Conservation (phyloP, 2,888 invertebrate genomes). For the Xestia sexstrigata region DNA sequence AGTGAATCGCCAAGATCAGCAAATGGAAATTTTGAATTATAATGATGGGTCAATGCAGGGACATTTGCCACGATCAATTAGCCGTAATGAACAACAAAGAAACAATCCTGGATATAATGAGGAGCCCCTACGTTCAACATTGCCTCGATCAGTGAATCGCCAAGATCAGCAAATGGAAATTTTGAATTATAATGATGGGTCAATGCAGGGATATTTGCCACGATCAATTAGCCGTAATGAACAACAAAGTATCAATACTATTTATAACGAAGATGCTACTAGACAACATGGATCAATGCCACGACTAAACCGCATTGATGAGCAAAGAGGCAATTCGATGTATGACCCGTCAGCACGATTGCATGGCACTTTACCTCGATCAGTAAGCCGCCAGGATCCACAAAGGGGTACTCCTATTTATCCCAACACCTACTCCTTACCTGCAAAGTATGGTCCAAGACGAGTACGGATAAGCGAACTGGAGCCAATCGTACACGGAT, state of each 20-base stretch:
- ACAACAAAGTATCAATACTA: slow-evolving; percentile 61
- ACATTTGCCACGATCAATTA: slow-evolving; percentile 68
- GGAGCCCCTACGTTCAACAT: slow-evolving; percentile 76
- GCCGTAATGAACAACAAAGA: slow-evolving; percentile 68
- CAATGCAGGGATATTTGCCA: slow-evolving; percentile 32
- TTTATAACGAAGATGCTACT: slow-evolving; percentile 67
- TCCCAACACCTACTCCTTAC: slow-evolving; percentile 80
- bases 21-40: slow-evolving; percentile 67
- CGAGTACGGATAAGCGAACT: slow-evolving; percentile 87
- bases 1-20: slow-evolving; percentile 62
- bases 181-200: slow-evolving; percentile 62
- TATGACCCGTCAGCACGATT: slow-evolving; percentile 74
- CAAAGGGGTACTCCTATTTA: slow-evolving; percentile 70
- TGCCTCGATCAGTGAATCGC: slow-evolving; percentile 76
- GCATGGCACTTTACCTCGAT: slow-evolving; percentile 81
- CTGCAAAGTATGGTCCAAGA: slow-evolving; percentile 79
- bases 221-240: slow-evolving; percentile 72
- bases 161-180: slow-evolving; percentile 55
- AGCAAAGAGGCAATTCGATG: slow-evolving; percentile 67
- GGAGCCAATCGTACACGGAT: slow-evolving; percentile 84
- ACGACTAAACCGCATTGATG: slow-evolving; percentile 72
- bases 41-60: slow-evolving; percentile 33
- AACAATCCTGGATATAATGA: slow-evolving; percentile 57
- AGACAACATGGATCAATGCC: slow-evolving; percentile 49
- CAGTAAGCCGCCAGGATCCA: slow-evolving; percentile 70